phyloP scores from a whole-genome alignment of 2,797 vertebrate species.

The Leptatherina wallacei region DNA sequence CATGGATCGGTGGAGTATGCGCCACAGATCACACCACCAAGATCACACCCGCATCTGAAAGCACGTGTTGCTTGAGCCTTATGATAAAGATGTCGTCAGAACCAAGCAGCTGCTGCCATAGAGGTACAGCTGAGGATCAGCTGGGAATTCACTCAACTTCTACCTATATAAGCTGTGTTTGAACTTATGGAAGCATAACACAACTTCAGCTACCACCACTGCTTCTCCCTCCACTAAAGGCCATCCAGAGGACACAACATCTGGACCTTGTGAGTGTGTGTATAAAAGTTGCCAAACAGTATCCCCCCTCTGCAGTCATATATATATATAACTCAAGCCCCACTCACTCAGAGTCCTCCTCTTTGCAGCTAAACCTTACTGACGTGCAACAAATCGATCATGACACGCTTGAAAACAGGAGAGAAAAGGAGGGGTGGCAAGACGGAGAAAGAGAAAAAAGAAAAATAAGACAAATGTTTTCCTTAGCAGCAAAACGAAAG shows the following conservation, averaged over 20 bases:
- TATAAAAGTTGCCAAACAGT: conserved; percentile 65
- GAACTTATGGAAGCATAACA: conserved; percentile 43
- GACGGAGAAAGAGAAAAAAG: not conserved
- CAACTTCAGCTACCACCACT: conserved; percentile 45
- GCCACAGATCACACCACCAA: conserved; percentile 43
- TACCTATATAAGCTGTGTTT: conserved; percentile 55
- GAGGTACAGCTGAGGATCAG: conserved; percentile 21
- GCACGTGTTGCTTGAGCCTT: conserved; percentile 47
- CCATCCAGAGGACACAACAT: conserved; percentile 76
- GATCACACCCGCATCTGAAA: conserved; percentile 52
- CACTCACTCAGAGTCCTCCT: conserved; percentile 46
- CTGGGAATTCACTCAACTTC: conserved; percentile 37
- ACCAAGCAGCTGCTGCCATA: conserved; percentile 15
- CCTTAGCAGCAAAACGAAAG: conserved; percentile 56
- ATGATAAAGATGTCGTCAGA: conserved; percentile 61
- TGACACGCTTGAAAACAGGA: conserved; percentile 28
- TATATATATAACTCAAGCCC: conserved; percentile 56
- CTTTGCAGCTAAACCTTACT: conserved; percentile 23
- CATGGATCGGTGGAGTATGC: conserved; percentile 20
- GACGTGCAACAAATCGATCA: conserved; percentile 66
- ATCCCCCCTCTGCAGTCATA: conserved; percentile 51
- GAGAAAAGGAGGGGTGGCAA: not conserved
- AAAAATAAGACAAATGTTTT: conserved; percentile 50
- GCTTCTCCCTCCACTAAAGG: conserved; percentile 44
- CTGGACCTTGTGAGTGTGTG: conserved; percentile 63